Evolutionary conservation across 1,140 invertebrate genomes (phyloP).

Genomic region (Drosophila varians): DNA sequence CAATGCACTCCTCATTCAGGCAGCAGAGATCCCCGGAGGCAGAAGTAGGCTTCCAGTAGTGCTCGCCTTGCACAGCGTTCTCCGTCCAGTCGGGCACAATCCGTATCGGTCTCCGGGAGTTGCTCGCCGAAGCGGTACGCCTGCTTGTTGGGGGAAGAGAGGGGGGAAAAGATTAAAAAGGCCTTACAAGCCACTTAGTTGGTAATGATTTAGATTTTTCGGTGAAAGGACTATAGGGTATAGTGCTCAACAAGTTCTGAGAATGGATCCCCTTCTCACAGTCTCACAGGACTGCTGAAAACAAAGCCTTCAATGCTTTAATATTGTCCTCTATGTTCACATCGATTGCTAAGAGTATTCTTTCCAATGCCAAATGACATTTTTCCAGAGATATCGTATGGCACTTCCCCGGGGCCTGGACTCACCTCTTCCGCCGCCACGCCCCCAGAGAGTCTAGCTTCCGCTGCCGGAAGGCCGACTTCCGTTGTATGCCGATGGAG

Average conservation of each 20-base stretch:
- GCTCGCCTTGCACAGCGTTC: conserved; percentile 91
- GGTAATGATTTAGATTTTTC: neutral
- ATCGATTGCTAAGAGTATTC: too few species aligned
- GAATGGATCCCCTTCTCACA: conserved; percentile 5
- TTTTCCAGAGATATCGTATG: neutral
- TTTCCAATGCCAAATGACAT: neutral
- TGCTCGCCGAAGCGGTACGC: conserved; percentile 83
- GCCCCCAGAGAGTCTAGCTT: conserved; percentile 76
- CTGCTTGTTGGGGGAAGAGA: conserved; percentile 71
- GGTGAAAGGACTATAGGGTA: too few species aligned
- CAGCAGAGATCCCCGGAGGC: conserved; percentile 97
- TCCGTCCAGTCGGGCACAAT: conserved; percentile 93
- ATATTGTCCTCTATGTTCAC: too few species aligned
- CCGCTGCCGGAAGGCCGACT: conserved; percentile 76
- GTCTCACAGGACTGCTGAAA: too few species aligned
- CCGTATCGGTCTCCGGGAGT: conserved; percentile 86
- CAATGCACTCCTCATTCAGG: conserved; percentile 94
- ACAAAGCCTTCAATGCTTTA: too few species aligned
- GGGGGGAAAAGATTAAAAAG: neutral
- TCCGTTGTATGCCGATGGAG: conserved; percentile 78
- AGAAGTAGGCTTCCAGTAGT: conserved; percentile 93
- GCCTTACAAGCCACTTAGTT: too few species aligned
- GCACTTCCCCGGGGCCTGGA: conserved; percentile 4
- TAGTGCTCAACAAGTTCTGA: conserved; percentile 12
- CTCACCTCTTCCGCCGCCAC: conserved; percentile 77